Conservation (phyloP, 2,888 invertebrate genomes). For the Zele albiditarsus region DNA sequence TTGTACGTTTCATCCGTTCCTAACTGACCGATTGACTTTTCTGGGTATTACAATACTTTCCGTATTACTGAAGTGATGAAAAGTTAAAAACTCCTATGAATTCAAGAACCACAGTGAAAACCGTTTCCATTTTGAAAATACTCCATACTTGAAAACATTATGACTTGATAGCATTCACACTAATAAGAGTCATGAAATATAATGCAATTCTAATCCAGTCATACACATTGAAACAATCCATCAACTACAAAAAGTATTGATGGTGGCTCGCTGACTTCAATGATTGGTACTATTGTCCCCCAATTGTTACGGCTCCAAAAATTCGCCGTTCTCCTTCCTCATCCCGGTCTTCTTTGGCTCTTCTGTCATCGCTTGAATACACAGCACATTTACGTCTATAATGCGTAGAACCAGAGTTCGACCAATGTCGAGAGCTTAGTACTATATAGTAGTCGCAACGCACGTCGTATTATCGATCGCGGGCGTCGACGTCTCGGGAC, state of each 20-base stretch:
- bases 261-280: background rate
- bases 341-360: background rate
- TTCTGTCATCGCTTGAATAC: background rate
- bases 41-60: too few species aligned
- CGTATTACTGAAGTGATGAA: too few species aligned
- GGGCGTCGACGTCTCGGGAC: slow-evolving; percentile 58
- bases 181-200: too few species aligned
- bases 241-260: background rate
- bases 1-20: too few species aligned
- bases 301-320: background rate
- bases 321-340: slow-evolving; percentile 19
- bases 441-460: slow-evolving; percentile 50
- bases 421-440: slow-evolving; percentile 7
- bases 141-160: too few species aligned
- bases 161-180: too few species aligned
- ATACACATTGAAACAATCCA: background rate
- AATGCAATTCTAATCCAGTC: too few species aligned
- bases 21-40: too few species aligned
- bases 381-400: background rate
- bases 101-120: too few species aligned
- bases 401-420: background rate
- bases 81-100: too few species aligned
- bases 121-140: too few species aligned
- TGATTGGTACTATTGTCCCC: background rate
- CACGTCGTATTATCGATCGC: slow-evolving; percentile 67